These are phyloP conservation scores for Nasonia vitripennis DNA, from an alignment of 1,140 invertebrate species.

Conservation along the genomic window DNA sequence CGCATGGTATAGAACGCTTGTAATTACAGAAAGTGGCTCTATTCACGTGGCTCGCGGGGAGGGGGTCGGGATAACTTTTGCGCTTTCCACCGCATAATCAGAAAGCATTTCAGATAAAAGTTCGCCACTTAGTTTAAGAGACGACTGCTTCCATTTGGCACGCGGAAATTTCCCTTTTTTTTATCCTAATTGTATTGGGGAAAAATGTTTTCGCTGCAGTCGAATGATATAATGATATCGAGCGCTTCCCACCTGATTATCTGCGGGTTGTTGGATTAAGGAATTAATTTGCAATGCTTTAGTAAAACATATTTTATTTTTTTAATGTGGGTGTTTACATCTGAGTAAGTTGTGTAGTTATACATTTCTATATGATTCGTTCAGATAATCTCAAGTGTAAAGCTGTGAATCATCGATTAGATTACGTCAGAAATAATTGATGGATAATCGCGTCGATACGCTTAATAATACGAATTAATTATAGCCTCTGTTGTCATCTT, in stretches of 20 bases:
- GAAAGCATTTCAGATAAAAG: slow-evolving; percentile 44
- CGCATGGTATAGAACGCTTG: slow-evolving; percentile 6
- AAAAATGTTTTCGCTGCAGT: neutral
- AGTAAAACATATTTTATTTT: neutral
- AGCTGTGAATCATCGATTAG: neutral
- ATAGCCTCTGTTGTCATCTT: too few species aligned
- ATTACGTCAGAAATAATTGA: neutral
- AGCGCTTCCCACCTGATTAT: neutral
- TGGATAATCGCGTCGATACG: too few species aligned
- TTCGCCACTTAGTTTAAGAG: slow-evolving; percentile 42
- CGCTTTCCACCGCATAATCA: slow-evolving; percentile 29
- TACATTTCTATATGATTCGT: neutral
- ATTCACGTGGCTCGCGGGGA: slow-evolving; percentile 18
- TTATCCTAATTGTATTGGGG: slow-evolving; percentile 24
- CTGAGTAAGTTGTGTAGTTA: neutral
- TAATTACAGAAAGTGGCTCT: slow-evolving; percentile 48
- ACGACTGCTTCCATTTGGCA: slow-evolving; percentile 29
- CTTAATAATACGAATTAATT: too few species aligned
- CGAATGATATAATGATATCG: neutral
- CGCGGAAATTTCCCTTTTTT: neutral
- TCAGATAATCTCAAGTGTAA: neutral
- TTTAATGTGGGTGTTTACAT: neutral
- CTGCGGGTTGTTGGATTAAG: neutral
- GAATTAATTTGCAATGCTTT: neutral
- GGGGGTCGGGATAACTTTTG: slow-evolving; percentile 30